Evolutionary conservation across 2,888 invertebrate species (phyloP).

Genomic region (Crocallis elinguaria): DNA sequence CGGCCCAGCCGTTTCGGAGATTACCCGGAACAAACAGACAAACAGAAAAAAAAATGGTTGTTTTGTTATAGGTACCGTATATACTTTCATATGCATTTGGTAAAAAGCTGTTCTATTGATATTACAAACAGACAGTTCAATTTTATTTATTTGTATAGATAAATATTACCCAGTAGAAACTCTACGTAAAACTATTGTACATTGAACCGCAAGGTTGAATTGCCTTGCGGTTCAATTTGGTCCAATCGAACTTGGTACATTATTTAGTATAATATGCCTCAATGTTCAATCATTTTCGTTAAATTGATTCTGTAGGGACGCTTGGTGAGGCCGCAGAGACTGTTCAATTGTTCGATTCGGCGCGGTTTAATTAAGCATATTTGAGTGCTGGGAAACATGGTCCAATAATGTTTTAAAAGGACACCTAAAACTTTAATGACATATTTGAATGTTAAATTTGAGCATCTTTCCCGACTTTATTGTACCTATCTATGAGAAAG

Average conservation of each 20-base stretch:
- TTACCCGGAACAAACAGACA: too few relatives aligned
- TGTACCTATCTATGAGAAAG: too few relatives aligned
- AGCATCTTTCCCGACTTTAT: too few relatives aligned
- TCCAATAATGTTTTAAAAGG: slow-evolving; percentile 2
- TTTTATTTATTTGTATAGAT: too few relatives aligned
- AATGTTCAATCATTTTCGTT: slow-evolving; percentile 47
- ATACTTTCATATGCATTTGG: too few relatives aligned
- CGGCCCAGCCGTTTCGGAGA: too few relatives aligned
- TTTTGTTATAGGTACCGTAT: too few relatives aligned
- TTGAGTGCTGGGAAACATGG: slow-evolving; percentile 1
- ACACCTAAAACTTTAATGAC: background rate
- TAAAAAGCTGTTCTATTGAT: too few relatives aligned
- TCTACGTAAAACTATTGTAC: slow-evolving; percentile 14
- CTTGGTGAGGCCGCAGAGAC: slow-evolving; percentile 32
- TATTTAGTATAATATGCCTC: slow-evolving; percentile 31
- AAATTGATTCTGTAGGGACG: slow-evolving; percentile 40
- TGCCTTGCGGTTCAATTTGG: slow-evolving; percentile 20
- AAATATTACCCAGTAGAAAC: background rate
- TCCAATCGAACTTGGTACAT: slow-evolving; percentile 23
- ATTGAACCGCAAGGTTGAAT: slow-evolving; percentile 11
- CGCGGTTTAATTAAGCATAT: slow-evolving; percentile 33
- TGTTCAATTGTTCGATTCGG: slow-evolving; percentile 35
- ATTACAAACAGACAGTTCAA: too few relatives aligned
- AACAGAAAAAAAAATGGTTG: too few relatives aligned
- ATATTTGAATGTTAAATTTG: too few relatives aligned